phyloP scores from a whole-genome alignment of 2,888 invertebrate species.

The Himalopsyche japonica region DNA sequence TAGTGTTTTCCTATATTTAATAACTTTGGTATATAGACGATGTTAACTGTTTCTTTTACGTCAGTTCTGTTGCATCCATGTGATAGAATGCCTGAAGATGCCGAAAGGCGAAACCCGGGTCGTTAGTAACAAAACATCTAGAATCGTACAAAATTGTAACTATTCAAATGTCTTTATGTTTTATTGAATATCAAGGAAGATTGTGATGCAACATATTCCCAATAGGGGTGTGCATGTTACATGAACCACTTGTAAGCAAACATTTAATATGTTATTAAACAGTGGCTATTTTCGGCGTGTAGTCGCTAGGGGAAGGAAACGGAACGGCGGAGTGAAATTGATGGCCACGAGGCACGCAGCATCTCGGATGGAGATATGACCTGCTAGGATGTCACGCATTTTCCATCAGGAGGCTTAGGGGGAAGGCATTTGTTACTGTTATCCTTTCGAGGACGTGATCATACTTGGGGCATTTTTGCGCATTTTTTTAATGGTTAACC shows the following conservation, averaged over 20 bases:
- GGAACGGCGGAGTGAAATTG: conserved; percentile 8
- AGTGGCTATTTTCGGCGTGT: neutral
- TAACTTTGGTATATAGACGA: no score
- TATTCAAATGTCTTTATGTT: no score
- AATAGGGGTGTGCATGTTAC: neutral
- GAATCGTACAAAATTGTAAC: no score
- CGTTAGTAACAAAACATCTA: no score
- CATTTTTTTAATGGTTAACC: neutral
- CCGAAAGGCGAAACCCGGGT: no score
- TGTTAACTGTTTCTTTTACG: no score
- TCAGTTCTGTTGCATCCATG: no score
- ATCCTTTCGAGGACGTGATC: neutral
- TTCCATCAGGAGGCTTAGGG: neutral
- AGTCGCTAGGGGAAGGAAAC: conserved; percentile 8
- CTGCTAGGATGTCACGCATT: neutral
- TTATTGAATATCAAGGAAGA: no score
- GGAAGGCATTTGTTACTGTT: neutral
- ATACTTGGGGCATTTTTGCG: neutral
- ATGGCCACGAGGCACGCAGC: conserved; percentile 21
- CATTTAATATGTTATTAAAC: neutral
- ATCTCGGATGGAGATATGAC: conserved; percentile 8
- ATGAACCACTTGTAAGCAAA: neutral
- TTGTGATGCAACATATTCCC: neutral
- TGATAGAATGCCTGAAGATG: no score
- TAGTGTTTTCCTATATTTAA: no score